Evolutionary conservation across 2,888 invertebrate genomes (phyloP).

Genomic region (Nomada fucata): DNA sequence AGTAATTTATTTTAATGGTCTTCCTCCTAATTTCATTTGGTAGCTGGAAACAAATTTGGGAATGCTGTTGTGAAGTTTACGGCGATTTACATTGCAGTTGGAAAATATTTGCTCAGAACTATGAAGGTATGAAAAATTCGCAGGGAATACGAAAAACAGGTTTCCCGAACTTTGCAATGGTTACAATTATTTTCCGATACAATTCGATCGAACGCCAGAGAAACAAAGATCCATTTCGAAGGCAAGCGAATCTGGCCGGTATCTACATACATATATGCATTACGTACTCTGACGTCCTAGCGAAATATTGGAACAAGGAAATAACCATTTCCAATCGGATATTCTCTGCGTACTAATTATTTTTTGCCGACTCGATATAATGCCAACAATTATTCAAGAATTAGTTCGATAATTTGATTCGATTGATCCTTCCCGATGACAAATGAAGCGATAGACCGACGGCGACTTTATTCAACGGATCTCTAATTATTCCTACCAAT

Average conservation of each 20-base stretch:
- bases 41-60: too few species aligned
- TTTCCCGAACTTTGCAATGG: too few species aligned
- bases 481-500: background rate
- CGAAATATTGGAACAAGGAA: conserved; percentile 80
- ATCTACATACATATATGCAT: conserved; percentile 67
- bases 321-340: conserved; percentile 12
- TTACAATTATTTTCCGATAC: too few species aligned
- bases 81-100: too few species aligned
- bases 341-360: conserved; percentile 9
- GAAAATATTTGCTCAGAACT: too few species aligned
- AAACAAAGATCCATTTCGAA: too few species aligned
- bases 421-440: conserved; percentile 22
- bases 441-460: background rate
- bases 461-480: background rate
- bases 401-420: conserved; percentile 1
- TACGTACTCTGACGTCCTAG: conserved; percentile 76
- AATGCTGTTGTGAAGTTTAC: too few species aligned
- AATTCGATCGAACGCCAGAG: too few species aligned
- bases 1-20: background rate
- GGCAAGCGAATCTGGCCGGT: too few species aligned
- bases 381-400: conserved; percentile 14
- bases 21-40: too few species aligned
- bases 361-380: conserved; percentile 14
- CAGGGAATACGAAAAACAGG: too few species aligned
- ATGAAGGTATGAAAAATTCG: too few species aligned